These are phyloP conservation scores for Campoletis raptor DNA, from an alignment of 2,888 invertebrate genomes.

Conservation along the genomic window DNA sequence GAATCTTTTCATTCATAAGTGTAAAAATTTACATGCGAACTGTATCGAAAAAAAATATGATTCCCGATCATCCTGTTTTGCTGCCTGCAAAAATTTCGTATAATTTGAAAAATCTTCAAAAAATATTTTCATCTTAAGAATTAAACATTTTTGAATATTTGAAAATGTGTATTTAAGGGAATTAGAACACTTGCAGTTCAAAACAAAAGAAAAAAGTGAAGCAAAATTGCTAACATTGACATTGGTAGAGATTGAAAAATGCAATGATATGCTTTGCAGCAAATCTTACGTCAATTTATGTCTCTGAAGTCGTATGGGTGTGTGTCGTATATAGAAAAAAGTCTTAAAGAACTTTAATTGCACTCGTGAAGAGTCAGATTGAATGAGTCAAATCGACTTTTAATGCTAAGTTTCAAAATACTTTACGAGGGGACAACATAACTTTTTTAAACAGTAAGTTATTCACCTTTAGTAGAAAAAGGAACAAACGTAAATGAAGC, in stretches of 20 bases:
- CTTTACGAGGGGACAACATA: slow-evolving; percentile 4
- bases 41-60: background rate
- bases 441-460: background rate
- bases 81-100: background rate
- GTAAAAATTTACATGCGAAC: background rate
- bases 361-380: background rate
- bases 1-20: background rate
- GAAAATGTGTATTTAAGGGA: background rate
- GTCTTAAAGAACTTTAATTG: background rate
- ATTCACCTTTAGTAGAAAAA: background rate
- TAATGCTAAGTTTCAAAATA: background rate
- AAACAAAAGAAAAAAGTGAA: background rate
- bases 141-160: background rate
- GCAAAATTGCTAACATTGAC: background rate
- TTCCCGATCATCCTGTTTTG: background rate
- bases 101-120: background rate
- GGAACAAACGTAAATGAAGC: background rate
- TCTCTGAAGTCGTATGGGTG: slow-evolving; percentile 9
- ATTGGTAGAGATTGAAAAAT: background rate
- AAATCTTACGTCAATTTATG: slow-evolving; percentile 38
- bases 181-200: background rate
- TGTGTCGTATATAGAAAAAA: slow-evolving; percentile 31
- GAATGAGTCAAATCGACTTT: no score
- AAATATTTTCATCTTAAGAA: background rate
- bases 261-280: background rate